These are phyloP conservation scores for Budorcas taxicolor DNA, from an alignment of 2,113 vertebrate genomes.

Conservation along the genomic window DNA sequence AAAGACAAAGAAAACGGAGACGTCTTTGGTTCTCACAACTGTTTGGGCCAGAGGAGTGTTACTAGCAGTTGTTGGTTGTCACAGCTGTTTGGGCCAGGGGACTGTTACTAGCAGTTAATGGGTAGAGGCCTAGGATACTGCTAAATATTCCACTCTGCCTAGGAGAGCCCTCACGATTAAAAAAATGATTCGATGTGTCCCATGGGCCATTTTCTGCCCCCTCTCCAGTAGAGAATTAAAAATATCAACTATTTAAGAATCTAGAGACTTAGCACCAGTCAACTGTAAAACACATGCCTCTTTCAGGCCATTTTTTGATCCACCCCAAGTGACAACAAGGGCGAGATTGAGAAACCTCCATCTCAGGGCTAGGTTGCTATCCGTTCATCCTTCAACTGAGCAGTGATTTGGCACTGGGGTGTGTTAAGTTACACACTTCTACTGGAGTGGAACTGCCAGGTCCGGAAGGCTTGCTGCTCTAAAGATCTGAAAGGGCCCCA, in stretches of 20 bases:
- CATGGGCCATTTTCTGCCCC: accelerated
- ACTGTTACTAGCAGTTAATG: not conserved
- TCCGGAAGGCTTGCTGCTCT: not conserved
- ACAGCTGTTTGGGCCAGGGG: not conserved
- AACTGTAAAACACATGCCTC: conserved; percentile 43
- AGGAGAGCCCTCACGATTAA: not conserved
- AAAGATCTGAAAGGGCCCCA: not conserved
- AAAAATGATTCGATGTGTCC: not conserved
- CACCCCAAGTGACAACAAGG: too few species aligned
- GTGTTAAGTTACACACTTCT: not conserved
- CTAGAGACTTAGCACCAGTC: conserved; percentile 42
- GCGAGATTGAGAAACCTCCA: not conserved
- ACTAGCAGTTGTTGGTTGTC: not conserved
- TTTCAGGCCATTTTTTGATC: conserved; percentile 63
- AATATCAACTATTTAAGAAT: conserved; percentile 59
- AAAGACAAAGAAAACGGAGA: not conserved
- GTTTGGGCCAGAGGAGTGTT: not conserved
- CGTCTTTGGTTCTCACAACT: not conserved
- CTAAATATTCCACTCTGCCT: not conserved
- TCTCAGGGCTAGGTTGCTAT: not conserved
- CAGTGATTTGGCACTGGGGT: not conserved
- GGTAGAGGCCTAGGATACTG: not conserved
- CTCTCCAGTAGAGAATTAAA: conserved; percentile 26
- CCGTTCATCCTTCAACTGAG: not conserved
- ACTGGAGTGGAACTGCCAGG: not conserved